Base-by-base conservation (phyloP, 2,113 vertebrate species). In the Alces alces region DNA sequence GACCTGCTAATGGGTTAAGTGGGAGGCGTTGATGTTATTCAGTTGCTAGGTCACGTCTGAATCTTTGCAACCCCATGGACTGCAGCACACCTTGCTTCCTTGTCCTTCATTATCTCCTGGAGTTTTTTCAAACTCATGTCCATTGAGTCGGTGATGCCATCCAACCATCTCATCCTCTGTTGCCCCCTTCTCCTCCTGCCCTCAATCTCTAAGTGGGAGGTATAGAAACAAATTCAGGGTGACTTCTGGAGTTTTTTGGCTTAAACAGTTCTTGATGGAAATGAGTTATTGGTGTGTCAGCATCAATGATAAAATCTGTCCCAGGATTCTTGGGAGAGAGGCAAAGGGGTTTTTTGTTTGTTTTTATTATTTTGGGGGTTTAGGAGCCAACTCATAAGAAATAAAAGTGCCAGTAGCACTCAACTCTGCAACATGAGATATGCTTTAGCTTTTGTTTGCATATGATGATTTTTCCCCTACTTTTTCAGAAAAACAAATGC, bases 401-500 rank as follows among this genome's bases (percentile, higher is more conserved):
- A 91, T 60, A 10, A 4, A 86, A 61, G 17, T 19, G 70, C 78
- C 64, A 30, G 36, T 61, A 86, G 58, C 60, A 82, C 66, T 80
- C 76, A 66, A 19, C 17, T 94, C 70, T 55, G 50, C 28, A 76
- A 88, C 43, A 82, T 17, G 54, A 95, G 82, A 95, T 86, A 94
- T 78, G 58, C 86, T 97, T 97, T 94, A 36, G 45, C 58, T 93
- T 70, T 95, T 97, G 76, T 95, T 97, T 95, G 76, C 33, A 50
- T 91, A 16, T 76, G 76, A 93, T 79, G 76, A 78, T 92, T 91
- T 95, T 80, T 66, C 91, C 57, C 79, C 82, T 94, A 45, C 50
- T 93, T 94, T 78, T 97, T 93, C 45, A 95, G 82, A 86, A 96
- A 93, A 97, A 96, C 83, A 97, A 96, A 95, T 83, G 95, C 86